These are phyloP conservation scores for Eupithecia tripunctaria DNA, from an alignment of 2,888 invertebrate species.

Conservation along the genomic window DNA sequence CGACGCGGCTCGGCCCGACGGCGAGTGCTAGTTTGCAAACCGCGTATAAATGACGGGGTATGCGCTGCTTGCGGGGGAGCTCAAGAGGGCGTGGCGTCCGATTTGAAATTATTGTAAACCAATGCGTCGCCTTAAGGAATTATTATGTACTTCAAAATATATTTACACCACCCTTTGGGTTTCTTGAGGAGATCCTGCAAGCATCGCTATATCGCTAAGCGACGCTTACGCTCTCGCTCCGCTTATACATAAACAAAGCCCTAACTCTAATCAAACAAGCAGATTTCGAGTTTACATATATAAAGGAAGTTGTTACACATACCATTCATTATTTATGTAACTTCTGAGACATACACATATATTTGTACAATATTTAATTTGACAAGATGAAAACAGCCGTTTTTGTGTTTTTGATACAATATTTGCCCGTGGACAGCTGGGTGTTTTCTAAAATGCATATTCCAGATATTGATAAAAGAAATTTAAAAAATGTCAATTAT, in stretches of 20 bases:
- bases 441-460: constrained; percentile 44
- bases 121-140: too few species aligned
- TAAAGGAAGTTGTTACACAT: constrained; percentile 39
- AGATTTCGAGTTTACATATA: constrained; percentile 45
- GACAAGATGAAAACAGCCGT: constrained; percentile 10
- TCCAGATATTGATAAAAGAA: not conserved
- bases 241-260: constrained; percentile 27
- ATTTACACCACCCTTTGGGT: too few species aligned
- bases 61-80: too few species aligned
- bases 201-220: too few species aligned
- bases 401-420: constrained; percentile 21
- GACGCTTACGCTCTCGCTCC: constrained; percentile 10
- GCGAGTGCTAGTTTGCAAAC: too few species aligned
- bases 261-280: constrained; percentile 42
- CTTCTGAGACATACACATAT: constrained; percentile 8
- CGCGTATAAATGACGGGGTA: too few species aligned
- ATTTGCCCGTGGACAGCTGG: constrained; percentile 42
- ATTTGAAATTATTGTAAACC: too few species aligned
- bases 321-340: constrained; percentile 31
- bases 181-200: too few species aligned
- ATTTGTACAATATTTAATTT: not conserved
- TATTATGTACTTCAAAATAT: too few species aligned
- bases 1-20: too few species aligned
- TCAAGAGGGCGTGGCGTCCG: too few species aligned
- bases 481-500: not conserved